These are phyloP conservation scores for Ascidia mentula DNA, from an alignment of 23 tunicate genomes.

Conservation along the genomic window DNA sequence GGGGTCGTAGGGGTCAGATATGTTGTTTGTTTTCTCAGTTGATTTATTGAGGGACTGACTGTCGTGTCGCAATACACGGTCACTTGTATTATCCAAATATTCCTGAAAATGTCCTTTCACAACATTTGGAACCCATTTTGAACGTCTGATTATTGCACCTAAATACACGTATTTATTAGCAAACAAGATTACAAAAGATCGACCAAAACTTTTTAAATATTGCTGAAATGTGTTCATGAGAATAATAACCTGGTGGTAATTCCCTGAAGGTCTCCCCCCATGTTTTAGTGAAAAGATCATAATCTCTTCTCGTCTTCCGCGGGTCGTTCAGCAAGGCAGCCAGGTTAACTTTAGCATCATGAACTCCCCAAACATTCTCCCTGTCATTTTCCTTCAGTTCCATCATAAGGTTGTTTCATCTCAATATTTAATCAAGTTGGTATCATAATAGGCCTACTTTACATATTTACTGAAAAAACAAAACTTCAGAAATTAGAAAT, in stretches of 20 bases:
- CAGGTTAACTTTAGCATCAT: slow-evolving; percentile 67
- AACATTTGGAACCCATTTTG: slow-evolving; percentile 70
- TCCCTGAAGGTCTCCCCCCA: slow-evolving; percentile 90
- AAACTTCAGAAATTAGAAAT: too few species aligned
- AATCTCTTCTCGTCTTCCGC: slow-evolving; percentile 73
- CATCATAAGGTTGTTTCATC: too few species aligned
- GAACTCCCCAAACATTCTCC: slow-evolving; percentile 27
- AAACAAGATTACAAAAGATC: too few species aligned
- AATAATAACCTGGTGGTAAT: slow-evolving; percentile 36
- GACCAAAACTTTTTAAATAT: too few species aligned
- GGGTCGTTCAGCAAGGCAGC: slow-evolving; percentile 92
- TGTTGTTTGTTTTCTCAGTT: neutral
- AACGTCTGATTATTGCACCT: slow-evolving; percentile 36
- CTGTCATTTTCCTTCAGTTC: too few species aligned
- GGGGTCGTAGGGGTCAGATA: neutral
- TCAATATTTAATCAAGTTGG: too few species aligned
- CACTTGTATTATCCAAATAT: slow-evolving; percentile 50
- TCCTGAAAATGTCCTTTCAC: slow-evolving; percentile 39
- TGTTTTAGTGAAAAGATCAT: slow-evolving; percentile 87
- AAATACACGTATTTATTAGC: neutral
- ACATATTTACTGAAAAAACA: too few species aligned
- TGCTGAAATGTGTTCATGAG: too few species aligned
- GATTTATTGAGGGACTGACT: slow-evolving; percentile 34
- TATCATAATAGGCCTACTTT: too few species aligned
- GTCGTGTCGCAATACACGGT: slow-evolving; percentile 57